A percentile compares a stretch with the other conserved stretches of the same genome.
Conservation (phyloP, 2,797 vertebrate species). For the Sternotherus odoratus region DNA sequence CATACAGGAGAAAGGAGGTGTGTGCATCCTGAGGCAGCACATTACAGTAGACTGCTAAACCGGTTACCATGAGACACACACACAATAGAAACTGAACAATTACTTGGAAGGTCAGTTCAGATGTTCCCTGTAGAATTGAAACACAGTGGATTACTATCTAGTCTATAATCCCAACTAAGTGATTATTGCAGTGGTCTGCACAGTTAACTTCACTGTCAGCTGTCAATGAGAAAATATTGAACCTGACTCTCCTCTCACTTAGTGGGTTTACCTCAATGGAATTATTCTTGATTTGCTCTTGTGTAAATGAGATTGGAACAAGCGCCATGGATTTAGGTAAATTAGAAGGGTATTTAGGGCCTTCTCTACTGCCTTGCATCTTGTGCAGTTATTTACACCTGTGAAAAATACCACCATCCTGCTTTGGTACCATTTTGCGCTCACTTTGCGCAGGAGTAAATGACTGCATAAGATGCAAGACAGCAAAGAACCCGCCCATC, state of each 20-base stretch:
- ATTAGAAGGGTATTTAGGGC: slow-evolving; percentile 28
- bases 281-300: neutral
- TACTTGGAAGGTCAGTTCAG: slow-evolving; percentile 10
- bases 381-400: neutral
- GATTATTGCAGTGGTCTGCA: slow-evolving; percentile 37
- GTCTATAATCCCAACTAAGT: neutral
- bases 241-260: slow-evolving; percentile 23
- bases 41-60: neutral
- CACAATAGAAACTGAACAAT: neutral
- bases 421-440: neutral
- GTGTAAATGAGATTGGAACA: slow-evolving; percentile 45
- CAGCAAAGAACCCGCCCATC: neutral
- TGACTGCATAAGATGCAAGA: neutral
- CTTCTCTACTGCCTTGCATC: slow-evolving; percentile 12
- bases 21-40: neutral
- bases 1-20: neutral
- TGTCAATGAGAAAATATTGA: slow-evolving; percentile 43
- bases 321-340: slow-evolving; percentile 17
- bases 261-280: neutral
- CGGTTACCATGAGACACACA: neutral
- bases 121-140: neutral
- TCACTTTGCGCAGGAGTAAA: neutral
- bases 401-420: neutral
- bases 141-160: neutral
- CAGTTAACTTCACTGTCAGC: slow-evolving; percentile 48